phyloP scores from a whole-genome alignment of 2,113 vertebrate species.

The Neopipo cinnamomea region DNA sequence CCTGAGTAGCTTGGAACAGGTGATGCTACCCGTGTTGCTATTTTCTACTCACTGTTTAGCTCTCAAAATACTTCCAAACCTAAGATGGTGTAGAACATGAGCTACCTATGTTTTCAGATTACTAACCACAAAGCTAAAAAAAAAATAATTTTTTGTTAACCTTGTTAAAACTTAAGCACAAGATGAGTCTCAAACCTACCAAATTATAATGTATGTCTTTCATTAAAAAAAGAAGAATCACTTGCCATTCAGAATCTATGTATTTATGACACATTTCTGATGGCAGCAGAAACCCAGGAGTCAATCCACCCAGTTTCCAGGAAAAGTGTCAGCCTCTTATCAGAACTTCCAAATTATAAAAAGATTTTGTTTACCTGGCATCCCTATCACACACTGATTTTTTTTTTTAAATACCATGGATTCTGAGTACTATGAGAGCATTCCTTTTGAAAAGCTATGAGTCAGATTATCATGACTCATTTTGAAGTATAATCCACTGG shows the following conservation, averaged over 20 bases:
- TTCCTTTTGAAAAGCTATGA: conserved; percentile 34
- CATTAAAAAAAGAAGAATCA: background rate
- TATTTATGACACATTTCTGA: background rate
- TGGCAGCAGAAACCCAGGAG: background rate
- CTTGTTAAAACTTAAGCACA: background rate
- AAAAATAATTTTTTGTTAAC: background rate
- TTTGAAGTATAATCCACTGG: conserved; percentile 18
- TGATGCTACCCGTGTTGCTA: background rate
- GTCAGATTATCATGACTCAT: conserved; percentile 42
- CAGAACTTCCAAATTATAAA: background rate
- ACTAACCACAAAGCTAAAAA: background rate
- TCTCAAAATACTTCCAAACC: background rate
- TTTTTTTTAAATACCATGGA: background rate
- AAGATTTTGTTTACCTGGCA: background rate
- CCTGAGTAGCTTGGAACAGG: background rate
- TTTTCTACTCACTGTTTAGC: background rate
- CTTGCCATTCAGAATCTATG: background rate
- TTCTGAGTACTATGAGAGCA: background rate
- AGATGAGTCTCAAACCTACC: background rate
- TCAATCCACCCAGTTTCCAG: background rate
- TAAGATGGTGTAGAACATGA: background rate
- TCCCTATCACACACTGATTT: background rate
- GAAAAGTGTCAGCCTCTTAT: background rate
- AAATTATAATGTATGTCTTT: background rate
- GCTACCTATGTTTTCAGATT: background rate